phyloP scores from a whole-genome alignment of 2,888 invertebrate genomes.

The Meteorus cinctellus region DNA sequence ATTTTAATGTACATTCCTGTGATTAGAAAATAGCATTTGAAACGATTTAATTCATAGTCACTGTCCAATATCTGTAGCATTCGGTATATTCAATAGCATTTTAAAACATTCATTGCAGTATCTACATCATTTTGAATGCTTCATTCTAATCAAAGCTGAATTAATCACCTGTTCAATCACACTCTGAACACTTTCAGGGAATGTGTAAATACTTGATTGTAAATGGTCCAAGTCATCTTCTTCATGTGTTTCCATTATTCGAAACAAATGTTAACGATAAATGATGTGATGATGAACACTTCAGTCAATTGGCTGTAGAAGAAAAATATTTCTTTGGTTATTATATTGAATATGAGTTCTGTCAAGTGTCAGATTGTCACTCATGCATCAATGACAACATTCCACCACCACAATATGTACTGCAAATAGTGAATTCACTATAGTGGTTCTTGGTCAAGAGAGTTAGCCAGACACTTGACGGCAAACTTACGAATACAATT shows the following conservation, averaged over 20 bases:
- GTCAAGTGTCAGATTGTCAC: background rate
- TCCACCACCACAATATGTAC: too few relatives aligned
- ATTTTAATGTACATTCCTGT: slow-evolving; percentile 2
- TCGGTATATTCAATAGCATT: too few relatives aligned
- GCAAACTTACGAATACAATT: too few relatives aligned
- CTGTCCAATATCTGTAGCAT: too few relatives aligned
- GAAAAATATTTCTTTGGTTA: background rate
- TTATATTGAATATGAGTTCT: background rate
- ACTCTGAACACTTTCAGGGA: slow-evolving; percentile 90
- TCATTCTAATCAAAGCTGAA: background rate
- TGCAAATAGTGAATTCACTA: too few relatives aligned
- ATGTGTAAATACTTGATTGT: slow-evolving; percentile 75
- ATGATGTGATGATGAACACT: background rate
- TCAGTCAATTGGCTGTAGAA: background rate
- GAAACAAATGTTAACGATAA: background rate
- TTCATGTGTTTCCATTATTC: slow-evolving; percentile 65
- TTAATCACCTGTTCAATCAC: slow-evolving; percentile 86
- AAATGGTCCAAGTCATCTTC: slow-evolving; percentile 74
- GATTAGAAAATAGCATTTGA: too few relatives aligned
- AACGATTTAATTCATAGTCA: too few relatives aligned
- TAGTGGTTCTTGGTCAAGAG: too few relatives aligned
- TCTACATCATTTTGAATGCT: too few relatives aligned
- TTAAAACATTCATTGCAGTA: too few relatives aligned
- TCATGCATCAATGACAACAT: background rate
- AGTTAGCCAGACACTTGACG: too few relatives aligned